These are phyloP conservation scores for Bilobella aurantiaca DNA, from an alignment of 1,140 invertebrate species.

Conservation along the genomic window DNA sequence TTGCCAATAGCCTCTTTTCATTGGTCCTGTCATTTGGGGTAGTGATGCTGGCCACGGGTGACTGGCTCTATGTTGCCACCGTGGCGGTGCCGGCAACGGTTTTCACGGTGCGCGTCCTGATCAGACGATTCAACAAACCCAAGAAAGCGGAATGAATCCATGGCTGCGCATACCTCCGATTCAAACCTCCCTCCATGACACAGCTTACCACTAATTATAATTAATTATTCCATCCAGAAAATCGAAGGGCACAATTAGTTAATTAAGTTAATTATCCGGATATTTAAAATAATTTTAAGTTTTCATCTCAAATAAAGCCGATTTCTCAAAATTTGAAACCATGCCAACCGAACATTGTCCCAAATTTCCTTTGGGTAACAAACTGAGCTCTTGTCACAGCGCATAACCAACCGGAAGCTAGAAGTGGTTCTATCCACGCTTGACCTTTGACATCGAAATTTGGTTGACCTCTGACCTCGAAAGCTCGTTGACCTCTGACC, in stretches of 20 bases:
- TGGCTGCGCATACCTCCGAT: background rate
- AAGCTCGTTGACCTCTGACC: background rate
- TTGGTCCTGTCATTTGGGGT: background rate
- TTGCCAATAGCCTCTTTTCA: background rate
- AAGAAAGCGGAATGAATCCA: background rate
- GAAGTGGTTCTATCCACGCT: background rate
- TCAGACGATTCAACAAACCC: background rate
- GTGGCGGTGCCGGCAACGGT: background rate
- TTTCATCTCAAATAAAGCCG: background rate
- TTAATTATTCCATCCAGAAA: background rate
- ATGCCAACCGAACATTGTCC: too few relatives aligned
- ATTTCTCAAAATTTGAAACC: too few relatives aligned
- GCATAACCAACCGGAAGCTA: background rate
- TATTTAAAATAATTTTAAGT: background rate
- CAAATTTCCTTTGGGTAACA: background rate
- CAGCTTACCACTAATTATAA: background rate
- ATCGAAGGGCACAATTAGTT: background rate
- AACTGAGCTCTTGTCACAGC: background rate
- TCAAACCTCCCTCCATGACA: background rate
- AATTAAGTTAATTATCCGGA: background rate
- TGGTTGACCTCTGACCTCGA: background rate
- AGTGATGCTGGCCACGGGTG: background rate
- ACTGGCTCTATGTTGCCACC: background rate
- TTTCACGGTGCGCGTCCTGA: background rate
- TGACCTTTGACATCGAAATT: background rate